Evolutionary conservation across 2,113 vertebrate genomes (phyloP), one percentile per base, ranked within the genome.

Genomic region (Periophthalmodon schlosseri): DNA sequence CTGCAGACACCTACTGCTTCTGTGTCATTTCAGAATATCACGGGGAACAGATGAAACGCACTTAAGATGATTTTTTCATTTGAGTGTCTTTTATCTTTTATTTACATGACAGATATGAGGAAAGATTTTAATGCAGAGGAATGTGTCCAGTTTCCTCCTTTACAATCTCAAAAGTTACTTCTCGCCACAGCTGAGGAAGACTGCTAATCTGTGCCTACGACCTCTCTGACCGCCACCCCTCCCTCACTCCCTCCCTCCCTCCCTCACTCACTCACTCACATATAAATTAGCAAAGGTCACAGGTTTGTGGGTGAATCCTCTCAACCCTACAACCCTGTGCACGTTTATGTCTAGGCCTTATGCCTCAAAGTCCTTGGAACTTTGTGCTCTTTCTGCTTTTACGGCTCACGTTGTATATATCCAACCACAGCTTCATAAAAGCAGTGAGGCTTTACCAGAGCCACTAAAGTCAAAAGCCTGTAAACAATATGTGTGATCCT

Each of bases 21-120:
- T 54, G 23, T 46, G 5, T 68, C 46, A 72, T 80, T 76, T 47
- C 77, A 75, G 74, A 46, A 64, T 21, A 20, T 52, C 18, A 70
- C 44, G 16, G 20, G 23, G 68, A 71, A 67, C 7, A 23, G 24
- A 28, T 14, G 47, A 28, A 21, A 23, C 34, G 56, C 54, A 70
- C 18, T 34, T 60, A 33, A 24, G 39, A 34, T 68, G 57, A 36
- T 5, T 70, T 44, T 64, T 68, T 63, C 13, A 56, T 69, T 68
- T n/a, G 28, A 76, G 64, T 52, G 23, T 74, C 46, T 68, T 52
- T 4, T 56, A 69, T 74, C 2, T 33, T 57, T 2, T 69, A 67
- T 46, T 72, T 50, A 70, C 58, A 68, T 60, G 52, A 21, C 20
- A 56, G 52, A 56, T 56, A 56, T 21, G 52, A 11, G 7, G 7